phyloP scores from a whole-genome alignment of 2,888 invertebrate genomes.

The Drosophila formosana region DNA sequence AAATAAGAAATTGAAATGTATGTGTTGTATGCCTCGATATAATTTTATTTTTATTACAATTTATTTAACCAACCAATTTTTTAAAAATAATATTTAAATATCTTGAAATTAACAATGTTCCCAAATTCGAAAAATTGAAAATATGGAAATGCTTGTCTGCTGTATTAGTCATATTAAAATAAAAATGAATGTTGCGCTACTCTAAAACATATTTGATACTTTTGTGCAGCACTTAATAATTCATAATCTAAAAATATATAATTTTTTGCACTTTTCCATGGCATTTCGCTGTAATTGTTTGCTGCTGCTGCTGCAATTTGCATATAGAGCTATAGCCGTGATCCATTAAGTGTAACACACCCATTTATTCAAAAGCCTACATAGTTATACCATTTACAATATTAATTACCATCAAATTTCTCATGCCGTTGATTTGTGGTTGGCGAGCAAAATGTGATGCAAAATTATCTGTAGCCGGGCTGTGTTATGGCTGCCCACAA shows the following conservation, averaged over 20 bases:
- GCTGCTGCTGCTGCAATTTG: conserved; percentile 23
- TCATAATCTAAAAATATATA: conserved; percentile 24
- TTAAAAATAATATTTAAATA: too few relatives aligned
- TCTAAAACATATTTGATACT: conserved; percentile 13
- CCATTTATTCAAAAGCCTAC: conserved; percentile 56
- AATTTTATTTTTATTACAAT: too few relatives aligned
- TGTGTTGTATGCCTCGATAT: too few relatives aligned
- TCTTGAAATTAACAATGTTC: too few relatives aligned
- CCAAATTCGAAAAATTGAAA: too few relatives aligned
- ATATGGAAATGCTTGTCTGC: neutral
- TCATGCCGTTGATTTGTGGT: conserved; percentile 79
- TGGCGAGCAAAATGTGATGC: conserved; percentile 61
- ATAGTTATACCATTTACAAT: conserved; percentile 74
- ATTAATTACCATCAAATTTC: conserved; percentile 78
- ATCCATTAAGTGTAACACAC: conserved; percentile 69
- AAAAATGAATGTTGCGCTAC: neutral
- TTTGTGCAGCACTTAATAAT: conserved; percentile 20
- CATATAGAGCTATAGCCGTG: conserved; percentile 46
- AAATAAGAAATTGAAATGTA: too few relatives aligned
- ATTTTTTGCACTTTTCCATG: conserved; percentile 39
- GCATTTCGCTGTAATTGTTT: conserved; percentile 22
- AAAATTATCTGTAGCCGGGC: conserved; percentile 66
- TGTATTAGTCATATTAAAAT: neutral
- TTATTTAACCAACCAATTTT: too few relatives aligned
- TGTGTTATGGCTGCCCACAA: conserved; percentile 48